Evolutionary conservation across 2,797 vertebrate genomes (phyloP), one percentile per base, ranked within the genome.

Genomic region (Cetoscarus ocellatus): DNA sequence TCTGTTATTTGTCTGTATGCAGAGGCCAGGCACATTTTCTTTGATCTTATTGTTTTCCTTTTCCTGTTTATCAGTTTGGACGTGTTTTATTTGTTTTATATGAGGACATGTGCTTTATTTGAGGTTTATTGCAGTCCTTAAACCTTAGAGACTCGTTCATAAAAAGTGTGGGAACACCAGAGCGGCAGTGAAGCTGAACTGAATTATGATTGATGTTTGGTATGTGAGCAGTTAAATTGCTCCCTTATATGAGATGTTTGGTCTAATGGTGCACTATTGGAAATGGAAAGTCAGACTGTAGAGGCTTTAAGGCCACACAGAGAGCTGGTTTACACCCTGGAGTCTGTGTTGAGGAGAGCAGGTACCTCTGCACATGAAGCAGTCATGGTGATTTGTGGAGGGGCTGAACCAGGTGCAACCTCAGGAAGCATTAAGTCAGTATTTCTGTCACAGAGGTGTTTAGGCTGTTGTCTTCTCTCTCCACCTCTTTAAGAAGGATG

Each of bases 311-410:
- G 66, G 18, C 64, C 76, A 61, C 78, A 77, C 77, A 82, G 13
- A 42, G 44, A 18, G 14, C 10, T 18, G 10, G 38, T 45, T 47
- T 70, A 66, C 50, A 61, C 59, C 34, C 45, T 48, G 39, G 17
- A 15, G 11, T 66, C 64, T 53, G 64, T 9, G 10, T 63, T 45
- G 19, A 66, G 60, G 63, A 59, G 43, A 61, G 39, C 56, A 42
- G 43, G 13, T 49, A 13, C 49, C 44, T 27, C 15, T 58, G 38
- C 55, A 45, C 67, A 61, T 66, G 18, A 50, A 62, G 27, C 60
- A 68, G 67, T 76, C 79, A 40, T 35, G 13, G 73, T 86, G 84
- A 87, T 85, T 89, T 82, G 67, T 77, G 53, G 70, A 65, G 48
- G 58, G 53, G 34, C 59, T 73, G 67, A 27, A 60, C 83, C 84